Evolutionary conservation across 2,888 invertebrate genomes (phyloP).

Genomic region (Shargacucullia verbasci): DNA sequence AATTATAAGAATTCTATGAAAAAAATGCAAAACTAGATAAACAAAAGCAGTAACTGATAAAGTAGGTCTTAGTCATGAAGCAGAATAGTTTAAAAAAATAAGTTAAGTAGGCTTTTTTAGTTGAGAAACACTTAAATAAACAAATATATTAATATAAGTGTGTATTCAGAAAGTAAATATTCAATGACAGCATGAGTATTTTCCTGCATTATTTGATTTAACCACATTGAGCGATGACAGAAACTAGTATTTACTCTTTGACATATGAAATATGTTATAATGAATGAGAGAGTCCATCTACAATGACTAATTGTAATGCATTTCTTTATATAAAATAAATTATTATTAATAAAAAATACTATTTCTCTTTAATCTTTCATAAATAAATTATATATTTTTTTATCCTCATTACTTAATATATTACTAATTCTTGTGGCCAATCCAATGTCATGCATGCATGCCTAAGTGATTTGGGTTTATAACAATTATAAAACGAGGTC

Average conservation of each 20-base stretch:
- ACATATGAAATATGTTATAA: conserved; percentile 41
- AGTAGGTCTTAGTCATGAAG: no score
- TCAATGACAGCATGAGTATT: conserved; percentile 4
- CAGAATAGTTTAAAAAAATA: no score
- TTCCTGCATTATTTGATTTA: conserved; percentile 21
- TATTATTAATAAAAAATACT: no score
- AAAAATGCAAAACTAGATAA: no score
- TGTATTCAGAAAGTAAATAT: conserved; percentile 6
- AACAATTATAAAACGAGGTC: conserved; percentile 28
- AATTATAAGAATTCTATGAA: no score
- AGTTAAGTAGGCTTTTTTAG: no score
- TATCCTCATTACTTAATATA: conserved; percentile 19
- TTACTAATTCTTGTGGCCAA: conserved; percentile 26
- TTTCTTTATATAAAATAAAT: conserved; percentile 33
- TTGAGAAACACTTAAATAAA: no score
- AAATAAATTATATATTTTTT: neutral
- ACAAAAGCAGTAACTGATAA: no score
- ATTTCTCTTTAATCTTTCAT: no score
- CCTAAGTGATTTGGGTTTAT: conserved; percentile 12
- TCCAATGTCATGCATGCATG: conserved; percentile 17
- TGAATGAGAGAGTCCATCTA: conserved; percentile 47
- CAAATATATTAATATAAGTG: no score
- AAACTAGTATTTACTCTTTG: conserved; percentile 27
- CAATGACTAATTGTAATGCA: conserved; percentile 49
- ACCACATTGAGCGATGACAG: conserved; percentile 14